Conservation (phyloP, 2,888 invertebrate genomes). For the Chrysolina americana region DNA sequence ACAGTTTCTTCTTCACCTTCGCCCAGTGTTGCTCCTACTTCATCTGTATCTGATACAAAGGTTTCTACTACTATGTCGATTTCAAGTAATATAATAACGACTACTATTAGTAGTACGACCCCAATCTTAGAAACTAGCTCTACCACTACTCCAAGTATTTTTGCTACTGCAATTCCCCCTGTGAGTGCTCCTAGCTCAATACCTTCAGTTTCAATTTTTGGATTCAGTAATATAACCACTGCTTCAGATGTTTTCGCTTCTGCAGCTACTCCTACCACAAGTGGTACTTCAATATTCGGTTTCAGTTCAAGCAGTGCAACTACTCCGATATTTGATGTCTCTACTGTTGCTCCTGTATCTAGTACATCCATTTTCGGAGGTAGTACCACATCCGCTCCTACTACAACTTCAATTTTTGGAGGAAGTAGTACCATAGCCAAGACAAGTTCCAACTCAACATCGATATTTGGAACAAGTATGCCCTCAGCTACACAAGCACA, state of each 20-base stretch:
- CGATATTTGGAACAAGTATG: constrained; percentile 26
- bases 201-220: constrained; percentile 17
- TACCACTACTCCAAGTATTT: constrained; percentile 20
- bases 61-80: constrained; percentile 49
- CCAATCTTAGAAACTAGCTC: constrained; percentile 16
- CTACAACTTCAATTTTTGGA: constrained; percentile 65
- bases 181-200: neutral
- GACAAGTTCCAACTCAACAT: constrained; percentile 4
- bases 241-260: constrained; percentile 45
- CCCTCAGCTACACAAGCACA: constrained; percentile 30
- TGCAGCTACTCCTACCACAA: constrained; percentile 58
- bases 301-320: constrained; percentile 24
- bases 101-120: constrained; percentile 43
- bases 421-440: constrained; percentile 18
- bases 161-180: neutral
- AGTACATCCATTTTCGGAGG: constrained; percentile 47
- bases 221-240: neutral
- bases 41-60: constrained; percentile 15
- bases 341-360: constrained; percentile 47
- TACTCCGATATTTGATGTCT: constrained; percentile 39
- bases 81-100: constrained; percentile 55
- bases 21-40: neutral
- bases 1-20: constrained; percentile 56
- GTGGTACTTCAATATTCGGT: constrained; percentile 15
- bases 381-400: constrained; percentile 59